phyloP scores from a whole-genome alignment of 2,888 invertebrate genomes.

The Xestia rhomboidea region DNA sequence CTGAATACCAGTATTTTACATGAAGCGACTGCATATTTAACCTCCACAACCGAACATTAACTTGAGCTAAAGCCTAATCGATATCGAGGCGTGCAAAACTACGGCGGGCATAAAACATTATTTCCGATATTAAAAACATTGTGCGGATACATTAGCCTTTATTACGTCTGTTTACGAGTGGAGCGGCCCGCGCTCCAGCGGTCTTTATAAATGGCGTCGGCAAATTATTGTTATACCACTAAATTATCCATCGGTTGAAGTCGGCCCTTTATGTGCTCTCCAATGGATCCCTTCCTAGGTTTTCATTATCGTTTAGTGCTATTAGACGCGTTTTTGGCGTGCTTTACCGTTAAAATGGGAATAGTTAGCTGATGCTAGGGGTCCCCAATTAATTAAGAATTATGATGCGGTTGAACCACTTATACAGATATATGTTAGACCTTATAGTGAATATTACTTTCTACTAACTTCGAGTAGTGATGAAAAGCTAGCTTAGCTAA shows the following conservation, averaged over 20 bases:
- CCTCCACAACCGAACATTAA: slow-evolving; percentile 9
- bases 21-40: not conserved
- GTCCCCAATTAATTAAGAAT: slow-evolving; percentile 48
- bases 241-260: slow-evolving; percentile 65
- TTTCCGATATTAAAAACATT: slow-evolving; percentile 66
- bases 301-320: slow-evolving; percentile 58
- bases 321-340: slow-evolving; percentile 47
- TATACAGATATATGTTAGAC: not conserved
- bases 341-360: slow-evolving; percentile 37
- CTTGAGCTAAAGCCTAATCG: slow-evolving; percentile 28
- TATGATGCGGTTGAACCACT: slow-evolving; percentile 21
- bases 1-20: not conserved
- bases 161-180: slow-evolving; percentile 67
- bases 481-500: not conserved
- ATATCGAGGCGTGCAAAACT: slow-evolving; percentile 45
- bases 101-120: slow-evolving; percentile 56
- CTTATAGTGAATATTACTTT: not conserved
- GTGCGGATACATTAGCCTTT: slow-evolving; percentile 68
- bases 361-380: slow-evolving; percentile 44
- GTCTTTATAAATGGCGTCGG: slow-evolving; percentile 67
- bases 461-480: not conserved
- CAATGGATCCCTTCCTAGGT: slow-evolving; percentile 46
- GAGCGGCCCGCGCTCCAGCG: slow-evolving; percentile 55
- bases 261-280: slow-evolving; percentile 58
- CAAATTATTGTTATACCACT: slow-evolving; percentile 69